A percentile compares a stretch with the other conserved stretches of the same genome.
Conservation (phyloP, 2,888 invertebrate species). For the Perizoma affinitatum region DNA sequence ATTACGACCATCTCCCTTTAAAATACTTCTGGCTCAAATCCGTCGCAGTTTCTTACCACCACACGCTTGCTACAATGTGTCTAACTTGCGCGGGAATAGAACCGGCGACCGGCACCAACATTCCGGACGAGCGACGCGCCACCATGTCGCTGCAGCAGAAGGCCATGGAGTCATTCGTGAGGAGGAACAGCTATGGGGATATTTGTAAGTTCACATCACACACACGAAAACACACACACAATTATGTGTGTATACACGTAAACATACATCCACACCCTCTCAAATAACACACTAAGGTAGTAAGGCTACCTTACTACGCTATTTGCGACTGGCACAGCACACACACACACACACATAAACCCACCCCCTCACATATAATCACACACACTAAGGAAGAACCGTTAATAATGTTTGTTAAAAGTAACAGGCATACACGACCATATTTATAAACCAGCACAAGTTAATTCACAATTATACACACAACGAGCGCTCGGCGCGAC, state of each 20-base stretch:
- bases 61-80: conserved; percentile 50
- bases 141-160: conserved; percentile 78
- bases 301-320: no score
- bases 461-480: no score
- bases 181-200: conserved; percentile 90
- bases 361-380: no score
- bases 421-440: background rate
- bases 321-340: background rate
- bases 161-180: conserved; percentile 87
- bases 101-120: conserved; percentile 70
- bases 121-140: conserved; percentile 83
- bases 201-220: conserved; percentile 80
- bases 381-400: no score
- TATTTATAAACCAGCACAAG: no score
- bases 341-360: background rate
- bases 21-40: conserved; percentile 16
- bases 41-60: conserved; percentile 17
- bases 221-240: conserved; percentile 10
- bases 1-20: background rate
- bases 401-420: no score
- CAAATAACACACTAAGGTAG: no score
- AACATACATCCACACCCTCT: no score
- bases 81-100: conserved; percentile 65
- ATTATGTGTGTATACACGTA: no score
- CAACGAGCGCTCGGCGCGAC: no score